Evolutionary conservation across 2,797 vertebrate species (phyloP), one percentile per base, ranked within the genome.

Genomic region (Thaleichthys pacificus): DNA sequence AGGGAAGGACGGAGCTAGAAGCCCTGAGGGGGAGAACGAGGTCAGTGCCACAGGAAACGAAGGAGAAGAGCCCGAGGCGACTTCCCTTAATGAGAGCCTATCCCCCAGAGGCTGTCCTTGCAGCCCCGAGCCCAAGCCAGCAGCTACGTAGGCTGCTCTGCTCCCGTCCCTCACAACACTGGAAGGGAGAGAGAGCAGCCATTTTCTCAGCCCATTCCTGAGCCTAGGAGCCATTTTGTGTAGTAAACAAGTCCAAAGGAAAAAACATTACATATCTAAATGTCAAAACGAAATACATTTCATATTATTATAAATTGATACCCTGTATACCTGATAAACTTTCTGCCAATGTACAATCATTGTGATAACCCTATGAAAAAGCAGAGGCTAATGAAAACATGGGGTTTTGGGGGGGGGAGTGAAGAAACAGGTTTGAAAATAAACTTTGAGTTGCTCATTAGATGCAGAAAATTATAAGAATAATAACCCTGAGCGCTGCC

Each of bases 11-110:
- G 49, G 21, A 92, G 93, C 92, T 92, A 90, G 86, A 86, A 91
- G 93, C 90, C 85, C 76, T 86, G 88, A 88, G 94, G 93, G 38
- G 95, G 93, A 95, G 95, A 96, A 96, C 86, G 91, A 96, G 95
- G 96, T 97, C 97, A 98, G 82, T 95, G 92, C 93, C 94, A 94
- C 93, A 95, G 94, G 95, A 96, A 95, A 92, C 89, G 84, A 91
- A 88, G 92, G 86, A 94, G 91, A 28, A 56, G 32, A 54, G 26
- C 88, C 88, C 75, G 12, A 19, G 83, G 91, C 88, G 69, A 76
- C 83, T 73, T 80, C 77, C 82, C 87, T 91, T 92, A 97, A 97
- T 96, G 95, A 97, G 95, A 94, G 87, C 81, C 85, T 93, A 93
- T 93, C 94, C 92, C 87, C 92, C 38, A 12, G 38, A 42, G 38